These are phyloP conservation scores for Lamellibrachia luymesi DNA, from an alignment of 1,140 invertebrate species.

Conservation along the genomic window DNA sequence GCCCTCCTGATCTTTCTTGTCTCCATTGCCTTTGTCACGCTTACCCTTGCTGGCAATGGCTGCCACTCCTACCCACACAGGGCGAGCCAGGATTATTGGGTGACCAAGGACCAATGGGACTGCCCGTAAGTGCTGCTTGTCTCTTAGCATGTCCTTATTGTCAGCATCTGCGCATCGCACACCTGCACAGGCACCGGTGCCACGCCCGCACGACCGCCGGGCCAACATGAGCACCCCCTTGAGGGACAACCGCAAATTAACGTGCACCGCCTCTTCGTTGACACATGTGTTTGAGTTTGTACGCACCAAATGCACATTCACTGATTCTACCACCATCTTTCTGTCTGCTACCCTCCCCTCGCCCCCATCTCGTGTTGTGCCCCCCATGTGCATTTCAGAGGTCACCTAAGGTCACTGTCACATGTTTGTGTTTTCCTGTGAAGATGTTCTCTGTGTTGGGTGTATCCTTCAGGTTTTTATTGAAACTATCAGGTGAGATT, in stretches of 20 bases:
- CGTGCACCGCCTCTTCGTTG: not conserved
- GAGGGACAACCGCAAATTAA: not conserved
- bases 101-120: slow-evolving; percentile 15
- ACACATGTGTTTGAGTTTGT: slow-evolving; percentile 1
- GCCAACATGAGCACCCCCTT: not conserved
- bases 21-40: not conserved
- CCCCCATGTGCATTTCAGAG: not conserved
- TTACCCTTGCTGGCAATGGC: not conserved
- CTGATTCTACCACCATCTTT: not conserved
- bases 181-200: not conserved
- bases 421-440: not conserved
- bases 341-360: not conserved
- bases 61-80: not conserved
- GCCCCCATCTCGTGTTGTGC: not conserved
- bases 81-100: slow-evolving; percentile 2
- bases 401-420: not conserved
- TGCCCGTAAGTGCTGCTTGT: slow-evolving; percentile 15
- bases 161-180: not conserved
- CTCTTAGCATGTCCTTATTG: not conserved
- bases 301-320: not conserved
- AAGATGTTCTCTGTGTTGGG: not conserved
- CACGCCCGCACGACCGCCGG: not conserved
- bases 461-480: not conserved
- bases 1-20: not conserved
- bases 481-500: not conserved